These are phyloP conservation scores for Sebastes iracundus DNA, from an alignment of 2,797 vertebrate species.

Conservation along the genomic window DNA sequence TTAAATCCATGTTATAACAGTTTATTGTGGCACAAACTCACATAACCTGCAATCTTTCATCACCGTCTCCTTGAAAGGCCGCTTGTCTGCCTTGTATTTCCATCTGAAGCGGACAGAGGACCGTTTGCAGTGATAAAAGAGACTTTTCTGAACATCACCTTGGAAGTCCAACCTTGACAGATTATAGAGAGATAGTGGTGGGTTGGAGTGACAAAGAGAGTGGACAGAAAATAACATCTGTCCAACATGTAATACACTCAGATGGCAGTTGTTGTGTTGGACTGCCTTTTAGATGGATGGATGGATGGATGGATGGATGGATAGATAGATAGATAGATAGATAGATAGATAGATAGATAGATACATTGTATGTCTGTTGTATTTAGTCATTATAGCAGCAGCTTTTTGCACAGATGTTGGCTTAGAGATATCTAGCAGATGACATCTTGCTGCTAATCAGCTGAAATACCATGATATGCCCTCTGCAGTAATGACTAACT, in stretches of 20 bases:
- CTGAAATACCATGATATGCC: not conserved
- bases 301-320: too few species aligned
- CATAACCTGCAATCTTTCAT: not conserved
- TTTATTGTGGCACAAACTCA: not conserved
- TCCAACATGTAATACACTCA: not conserved
- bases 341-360: too few species aligned
- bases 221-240: not conserved
- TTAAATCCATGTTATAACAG: not conserved
- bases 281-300: not conserved
- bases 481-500: slow-evolving; percentile 20
- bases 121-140: not conserved
- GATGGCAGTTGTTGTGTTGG: not conserved
- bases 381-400: not conserved
- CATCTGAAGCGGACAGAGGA: not conserved
- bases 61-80: not conserved
- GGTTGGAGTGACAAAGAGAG: not conserved
- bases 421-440: not conserved
- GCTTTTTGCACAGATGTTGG: slow-evolving; percentile 6
- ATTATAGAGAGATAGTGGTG: not conserved
- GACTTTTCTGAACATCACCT: not conserved
- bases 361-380: not conserved
- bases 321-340: fast-evolving
- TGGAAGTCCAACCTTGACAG: not conserved
- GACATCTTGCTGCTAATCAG: slow-evolving; percentile 12
- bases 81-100: not conserved